Percentiles rank a stretch among this genome's conserved stretches.
Evolutionary conservation across 2,888 invertebrate species (phyloP).

Genomic region (Zele albiditarsus): DNA sequence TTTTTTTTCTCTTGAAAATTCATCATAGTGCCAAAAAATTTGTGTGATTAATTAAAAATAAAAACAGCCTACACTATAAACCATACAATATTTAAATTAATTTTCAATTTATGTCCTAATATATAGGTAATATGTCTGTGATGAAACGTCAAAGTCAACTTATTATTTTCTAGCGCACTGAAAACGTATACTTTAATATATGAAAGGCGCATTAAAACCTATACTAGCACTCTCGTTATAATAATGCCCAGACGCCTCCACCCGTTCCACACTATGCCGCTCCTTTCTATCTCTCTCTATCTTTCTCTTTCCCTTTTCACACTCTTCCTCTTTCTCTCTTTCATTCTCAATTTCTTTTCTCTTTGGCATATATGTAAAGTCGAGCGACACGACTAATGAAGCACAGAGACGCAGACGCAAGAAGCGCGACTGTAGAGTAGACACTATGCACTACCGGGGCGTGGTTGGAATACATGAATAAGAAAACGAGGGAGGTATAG

Average conservation of each 20-base stretch:
- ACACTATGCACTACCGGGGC: conserved; percentile 63
- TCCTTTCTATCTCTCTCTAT: conserved; percentile 4
- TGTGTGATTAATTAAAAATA: too few species aligned
- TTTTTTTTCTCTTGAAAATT: too few species aligned
- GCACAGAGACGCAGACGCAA: conserved; percentile 60
- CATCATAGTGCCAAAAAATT: too few species aligned
- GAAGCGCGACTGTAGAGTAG: conserved; percentile 50
- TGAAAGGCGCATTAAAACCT: conserved; percentile 1
- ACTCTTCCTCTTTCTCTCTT: neutral
- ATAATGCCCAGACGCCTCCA: conserved; percentile 28
- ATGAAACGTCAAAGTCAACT: neutral
- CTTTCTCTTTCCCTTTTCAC: neutral
- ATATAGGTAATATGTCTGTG: neutral
- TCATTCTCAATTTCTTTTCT: conserved; percentile 22
- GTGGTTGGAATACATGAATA: conserved; percentile 68
- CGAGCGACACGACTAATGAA: conserved; percentile 59
- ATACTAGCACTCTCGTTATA: conserved; percentile 1
- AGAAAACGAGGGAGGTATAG: conserved; percentile 54
- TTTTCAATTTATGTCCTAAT: neutral
- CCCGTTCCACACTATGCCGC: conserved; percentile 26
- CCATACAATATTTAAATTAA: neutral
- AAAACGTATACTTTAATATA: conserved; percentile 6
- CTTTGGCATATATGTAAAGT: conserved; percentile 35
- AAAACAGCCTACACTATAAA: too few species aligned
- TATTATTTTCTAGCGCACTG: neutral